Percentiles rank a stretch among this genome's conserved stretches.
These are phyloP conservation scores for Caenorhabditis plicata DNA, from an alignment of 2,888 invertebrate genomes.

Conservation along the genomic window DNA sequence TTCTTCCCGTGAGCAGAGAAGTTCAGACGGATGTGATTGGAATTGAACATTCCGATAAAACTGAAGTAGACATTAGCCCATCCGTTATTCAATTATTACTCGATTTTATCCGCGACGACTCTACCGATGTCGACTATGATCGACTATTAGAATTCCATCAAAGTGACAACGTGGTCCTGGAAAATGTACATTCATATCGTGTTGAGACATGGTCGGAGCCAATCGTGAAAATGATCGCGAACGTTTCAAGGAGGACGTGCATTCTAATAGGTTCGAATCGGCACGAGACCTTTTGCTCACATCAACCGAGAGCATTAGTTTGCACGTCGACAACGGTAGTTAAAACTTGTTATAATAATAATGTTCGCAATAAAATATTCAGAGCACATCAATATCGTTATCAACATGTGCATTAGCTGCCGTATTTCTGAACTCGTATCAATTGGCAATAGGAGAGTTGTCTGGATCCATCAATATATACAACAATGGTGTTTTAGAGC, in stretches of 20 bases:
- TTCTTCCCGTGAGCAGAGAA: no score
- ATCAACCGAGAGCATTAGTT: conserved; percentile 23
- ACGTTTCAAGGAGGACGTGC: conserved; percentile 16
- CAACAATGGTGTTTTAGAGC: conserved; percentile 11
- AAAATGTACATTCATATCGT: conserved; percentile 25
- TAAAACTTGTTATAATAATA: neutral
- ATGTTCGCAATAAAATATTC: neutral
- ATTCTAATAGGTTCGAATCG: conserved; percentile 22
- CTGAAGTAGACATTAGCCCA: no score
- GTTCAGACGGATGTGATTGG: no score
- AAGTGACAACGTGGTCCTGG: conserved; percentile 18
- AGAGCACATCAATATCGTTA: conserved; percentile 15
- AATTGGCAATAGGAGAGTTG: conserved; percentile 20
- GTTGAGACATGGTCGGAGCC: conserved; percentile 28
- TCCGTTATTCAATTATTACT: conserved; percentile 9
- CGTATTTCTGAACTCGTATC: conserved; percentile 12
- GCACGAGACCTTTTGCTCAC: conserved; percentile 29
- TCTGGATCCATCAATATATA: conserved; percentile 21
- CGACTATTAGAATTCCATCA: conserved; percentile 26
- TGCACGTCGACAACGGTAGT: conserved; percentile 19
- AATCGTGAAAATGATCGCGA: conserved; percentile 17
- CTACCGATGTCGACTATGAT: conserved; percentile 25
- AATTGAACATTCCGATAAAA: no score
- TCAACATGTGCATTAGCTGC: conserved; percentile 20
- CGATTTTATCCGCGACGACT: conserved; percentile 22